Base-by-base conservation (phyloP, 1,140 invertebrate genomes). In the Rhagoletis pomonella region DNA sequence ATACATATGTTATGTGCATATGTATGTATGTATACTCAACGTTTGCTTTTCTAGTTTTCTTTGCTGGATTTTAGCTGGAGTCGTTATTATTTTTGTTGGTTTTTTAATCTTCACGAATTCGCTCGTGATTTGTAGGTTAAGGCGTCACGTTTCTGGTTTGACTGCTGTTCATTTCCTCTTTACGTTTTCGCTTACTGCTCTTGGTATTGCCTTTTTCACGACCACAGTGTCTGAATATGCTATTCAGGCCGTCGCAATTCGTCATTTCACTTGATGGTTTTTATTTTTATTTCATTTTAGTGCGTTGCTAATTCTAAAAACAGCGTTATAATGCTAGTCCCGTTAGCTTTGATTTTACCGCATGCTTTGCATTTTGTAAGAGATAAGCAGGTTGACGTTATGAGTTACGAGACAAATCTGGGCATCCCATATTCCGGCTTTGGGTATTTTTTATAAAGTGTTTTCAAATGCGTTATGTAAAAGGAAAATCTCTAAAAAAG, bases 111-210 rank as follows among this genome's bases (percentile, higher is more conserved):
- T 55, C 73, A 19, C 73, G 73, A 81, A 55, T 29, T 81, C 47
- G 47, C 47, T 81, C 47, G 47, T 81, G 44, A 73, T 81, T 55
- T 55, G 73, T 81, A 58, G 50, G 73, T 81, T 81, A 81, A 55
- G 50, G 73, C 73, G 73, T 81, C 47, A 55, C 73, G 44, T 81
- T 77, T 81, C 44, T 81, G 73, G 47, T 81, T 55, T 55, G 10
- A 55, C 7, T 55, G 73, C n/a, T 50, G 44, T 55, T 81, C 7
- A 55, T 55, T 50, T 81, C 47, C 47, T 81, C 55, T n/a, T 58
- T 19, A 44, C 19, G 47, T 55, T 50, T 14, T 55, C 55, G 44
- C 10, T 42, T 55, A 47, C 73, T 47, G 19, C 14, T 47, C 2
- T 6, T n/a, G 44, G 19, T 58, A 12, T 55, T 81, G 73, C n/a